Percentiles rank a stretch among this genome's conserved stretches.
Evolutionary conservation across 2,888 invertebrate species (phyloP).

Genomic region (Perdita meconis): DNA sequence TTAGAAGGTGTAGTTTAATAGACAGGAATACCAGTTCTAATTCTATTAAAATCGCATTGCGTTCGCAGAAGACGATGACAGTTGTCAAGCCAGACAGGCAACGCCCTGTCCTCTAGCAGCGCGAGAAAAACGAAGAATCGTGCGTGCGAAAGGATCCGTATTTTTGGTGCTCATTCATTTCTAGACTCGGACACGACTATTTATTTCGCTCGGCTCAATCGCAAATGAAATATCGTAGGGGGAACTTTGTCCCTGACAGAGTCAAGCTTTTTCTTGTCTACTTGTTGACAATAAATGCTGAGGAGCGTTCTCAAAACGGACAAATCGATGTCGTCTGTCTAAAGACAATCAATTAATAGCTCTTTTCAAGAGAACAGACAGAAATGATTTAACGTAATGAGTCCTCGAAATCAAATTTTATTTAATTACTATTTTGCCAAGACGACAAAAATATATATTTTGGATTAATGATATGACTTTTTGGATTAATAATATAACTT

Average conservation of each 20-base stretch:
- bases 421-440: no score
- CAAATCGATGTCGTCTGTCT: conserved; percentile 10
- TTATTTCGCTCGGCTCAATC: conserved; percentile 28
- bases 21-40: background rate
- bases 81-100: conserved; percentile 37
- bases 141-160: conserved; percentile 49
- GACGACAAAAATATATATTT: no score
- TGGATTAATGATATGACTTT: no score
- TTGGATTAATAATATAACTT: no score
- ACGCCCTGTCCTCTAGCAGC: conserved; percentile 33
- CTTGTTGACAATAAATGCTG: conserved; percentile 7
- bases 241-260: conserved; percentile 19
- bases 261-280: conserved; percentile 13
- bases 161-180: conserved; percentile 69
- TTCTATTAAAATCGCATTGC: background rate
- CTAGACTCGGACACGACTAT: conserved; percentile 37
- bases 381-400: no score
- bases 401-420: no score
- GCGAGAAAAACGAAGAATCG: conserved; percentile 38
- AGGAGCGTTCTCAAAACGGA: background rate
- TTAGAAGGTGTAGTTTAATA: no score
- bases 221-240: conserved; percentile 24
- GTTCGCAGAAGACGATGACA: conserved; percentile 35
- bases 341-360: conserved; percentile 5
- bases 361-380: no score